Evolutionary conservation across 2,888 invertebrate species (phyloP).

Genomic region (Acanthopleura granulata): DNA sequence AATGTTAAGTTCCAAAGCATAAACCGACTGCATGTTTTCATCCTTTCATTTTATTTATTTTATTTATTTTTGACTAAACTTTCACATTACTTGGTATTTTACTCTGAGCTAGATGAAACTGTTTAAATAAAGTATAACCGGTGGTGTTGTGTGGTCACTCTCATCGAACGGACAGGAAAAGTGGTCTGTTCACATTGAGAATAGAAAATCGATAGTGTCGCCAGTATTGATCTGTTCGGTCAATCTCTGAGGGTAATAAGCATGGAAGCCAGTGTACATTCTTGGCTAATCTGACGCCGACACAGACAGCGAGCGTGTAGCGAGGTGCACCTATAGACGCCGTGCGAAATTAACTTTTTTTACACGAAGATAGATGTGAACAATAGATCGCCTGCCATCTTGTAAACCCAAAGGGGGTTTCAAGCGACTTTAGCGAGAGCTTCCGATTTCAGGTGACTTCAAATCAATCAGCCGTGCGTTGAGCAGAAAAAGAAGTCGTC

Average conservation of each 20-base stretch:
- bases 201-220: too few relatives aligned
- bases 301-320: neutral
- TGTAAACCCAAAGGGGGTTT: neutral
- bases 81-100: too few relatives aligned
- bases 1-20: too few relatives aligned
- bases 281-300: neutral
- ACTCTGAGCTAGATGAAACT: too few relatives aligned
- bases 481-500: neutral
- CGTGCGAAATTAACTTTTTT: slow-evolving; percentile 1
- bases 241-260: neutral
- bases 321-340: too few relatives aligned
- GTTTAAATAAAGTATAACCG: too few relatives aligned
- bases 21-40: too few relatives aligned
- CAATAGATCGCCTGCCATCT: neutral
- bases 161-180: too few relatives aligned
- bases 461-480: neutral
- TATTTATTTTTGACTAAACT: too few relatives aligned
- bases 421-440: neutral
- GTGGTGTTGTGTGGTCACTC: too few relatives aligned
- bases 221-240: neutral
- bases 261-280: neutral
- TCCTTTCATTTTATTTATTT: too few relatives aligned
- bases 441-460: slow-evolving; percentile 5
- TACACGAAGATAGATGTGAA: neutral
- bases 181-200: too few relatives aligned